phyloP scores from a whole-genome alignment of 2,797 vertebrate genomes.

The Protonibea diacanthus region DNA sequence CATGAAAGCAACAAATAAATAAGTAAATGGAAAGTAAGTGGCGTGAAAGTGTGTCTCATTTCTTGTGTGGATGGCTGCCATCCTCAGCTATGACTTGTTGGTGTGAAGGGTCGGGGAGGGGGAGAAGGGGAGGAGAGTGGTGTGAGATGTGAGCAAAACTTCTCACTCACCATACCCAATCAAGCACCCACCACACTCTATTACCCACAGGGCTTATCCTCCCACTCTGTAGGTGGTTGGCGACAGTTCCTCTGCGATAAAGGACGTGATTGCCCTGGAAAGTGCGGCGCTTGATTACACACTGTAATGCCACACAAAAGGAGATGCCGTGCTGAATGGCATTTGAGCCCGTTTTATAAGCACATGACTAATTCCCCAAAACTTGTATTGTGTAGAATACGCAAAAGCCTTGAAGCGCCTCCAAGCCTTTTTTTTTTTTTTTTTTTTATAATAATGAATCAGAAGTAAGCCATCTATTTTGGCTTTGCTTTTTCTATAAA shows the following conservation, averaged over 20 bases:
- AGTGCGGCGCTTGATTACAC: slow-evolving; percentile 73
- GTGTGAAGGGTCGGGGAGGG: slow-evolving; percentile 36
- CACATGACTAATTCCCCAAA: slow-evolving; percentile 72
- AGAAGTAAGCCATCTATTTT: slow-evolving; percentile 55
- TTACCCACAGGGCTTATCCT: slow-evolving; percentile 68
- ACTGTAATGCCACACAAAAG: slow-evolving; percentile 68
- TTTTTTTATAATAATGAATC: slow-evolving; percentile 61
- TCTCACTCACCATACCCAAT: slow-evolving; percentile 67
- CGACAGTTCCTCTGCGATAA: slow-evolving; percentile 69
- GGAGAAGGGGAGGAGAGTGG: background rate
- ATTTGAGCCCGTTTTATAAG: slow-evolving; percentile 61
- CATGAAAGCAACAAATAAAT: slow-evolving; percentile 69
- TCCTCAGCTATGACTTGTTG: slow-evolving; percentile 65
- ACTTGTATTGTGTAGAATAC: slow-evolving; percentile 58
- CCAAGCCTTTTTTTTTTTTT: slow-evolving; percentile 40
- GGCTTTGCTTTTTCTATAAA: slow-evolving; percentile 51
- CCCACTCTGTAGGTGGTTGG: slow-evolving; percentile 73
- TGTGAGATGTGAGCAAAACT: slow-evolving; percentile 47
- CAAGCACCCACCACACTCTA: slow-evolving; percentile 67
- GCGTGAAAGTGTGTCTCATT: slow-evolving; percentile 64
- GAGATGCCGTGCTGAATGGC: slow-evolving; percentile 49
- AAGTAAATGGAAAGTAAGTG: slow-evolving; percentile 67
- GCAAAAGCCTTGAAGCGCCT: slow-evolving; percentile 58
- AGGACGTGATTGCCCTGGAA: slow-evolving; percentile 68
- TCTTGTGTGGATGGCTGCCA: slow-evolving; percentile 38